A percentile compares a stretch with the other conserved stretches of the same genome.
Conservation (phyloP, 2,888 invertebrate genomes). For the Eucera pruinosa region DNA sequence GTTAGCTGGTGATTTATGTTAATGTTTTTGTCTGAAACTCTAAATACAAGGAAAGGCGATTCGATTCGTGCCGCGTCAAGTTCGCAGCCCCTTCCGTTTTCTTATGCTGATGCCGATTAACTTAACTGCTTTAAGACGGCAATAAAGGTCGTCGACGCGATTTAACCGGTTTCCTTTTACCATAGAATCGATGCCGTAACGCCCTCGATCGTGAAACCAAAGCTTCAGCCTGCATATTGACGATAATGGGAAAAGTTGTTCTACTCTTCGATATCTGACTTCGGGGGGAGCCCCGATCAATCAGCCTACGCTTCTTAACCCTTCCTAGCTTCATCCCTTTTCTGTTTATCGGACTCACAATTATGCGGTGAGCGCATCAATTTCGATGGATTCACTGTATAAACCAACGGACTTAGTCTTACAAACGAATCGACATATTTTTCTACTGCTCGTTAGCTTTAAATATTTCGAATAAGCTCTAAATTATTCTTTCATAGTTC, state of each 20-base stretch:
- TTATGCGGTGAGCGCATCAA: no score
- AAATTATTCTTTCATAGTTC: no score
- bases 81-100: conserved; percentile 75
- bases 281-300: conserved; percentile 78
- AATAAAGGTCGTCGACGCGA: conserved; percentile 83
- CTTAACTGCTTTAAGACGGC: conserved; percentile 83
- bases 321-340: conserved; percentile 4
- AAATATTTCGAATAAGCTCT: no score
- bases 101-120: conserved; percentile 80
- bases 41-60: conserved; percentile 83
- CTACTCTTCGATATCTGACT: conserved; percentile 71
- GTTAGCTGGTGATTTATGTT: conserved; percentile 82
- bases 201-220: conserved; percentile 64
- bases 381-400: no score
- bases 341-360: not conserved
- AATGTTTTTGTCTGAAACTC: conserved; percentile 84
- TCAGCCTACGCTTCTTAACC: conserved; percentile 69
- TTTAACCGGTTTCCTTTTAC: conserved; percentile 81
- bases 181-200: conserved; percentile 60
- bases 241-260: conserved; percentile 83
- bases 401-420: no score
- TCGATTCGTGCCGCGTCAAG: conserved; percentile 69
- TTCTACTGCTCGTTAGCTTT: no score
- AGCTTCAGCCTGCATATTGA: conserved; percentile 75
- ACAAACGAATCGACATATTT: no score